Conservation (phyloP, 2,888 invertebrate species). For the Zaprionus lineosus region DNA sequence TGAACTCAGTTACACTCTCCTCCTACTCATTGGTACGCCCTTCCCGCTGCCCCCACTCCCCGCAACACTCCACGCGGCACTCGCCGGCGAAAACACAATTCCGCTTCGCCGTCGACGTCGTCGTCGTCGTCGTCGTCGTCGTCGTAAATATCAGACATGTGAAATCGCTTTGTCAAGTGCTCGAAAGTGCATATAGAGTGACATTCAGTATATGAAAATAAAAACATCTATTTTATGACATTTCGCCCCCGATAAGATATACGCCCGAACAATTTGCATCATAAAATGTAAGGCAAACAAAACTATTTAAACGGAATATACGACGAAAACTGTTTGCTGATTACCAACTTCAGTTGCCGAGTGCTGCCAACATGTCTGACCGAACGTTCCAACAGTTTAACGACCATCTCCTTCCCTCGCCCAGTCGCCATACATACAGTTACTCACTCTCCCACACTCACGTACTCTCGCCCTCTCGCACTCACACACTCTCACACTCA, state of each 20-base stretch:
- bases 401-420: too few species aligned
- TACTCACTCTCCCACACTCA: too few species aligned
- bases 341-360: constrained; percentile 20
- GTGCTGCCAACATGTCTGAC: constrained; percentile 62
- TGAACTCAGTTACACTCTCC: constrained; percentile 48
- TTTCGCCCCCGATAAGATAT: constrained; percentile 56
- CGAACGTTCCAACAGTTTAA: too few species aligned
- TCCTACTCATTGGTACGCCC: too few species aligned
- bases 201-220: constrained; percentile 18
- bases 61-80: too few species aligned
- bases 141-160: neutral
- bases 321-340: constrained; percentile 26
- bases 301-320: constrained; percentile 16
- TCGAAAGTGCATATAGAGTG: constrained; percentile 14
- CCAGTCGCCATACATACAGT: too few species aligned
- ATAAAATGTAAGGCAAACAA: constrained; percentile 42
- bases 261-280: constrained; percentile 46
- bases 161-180: constrained; percentile 35
- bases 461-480: too few species aligned
- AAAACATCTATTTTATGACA: constrained; percentile 53
- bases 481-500: too few species aligned
- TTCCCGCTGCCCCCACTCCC: too few species aligned
- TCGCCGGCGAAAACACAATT: too few species aligned
- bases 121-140: too few species aligned
- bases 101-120: too few species aligned